phyloP scores from a whole-genome alignment of 2,888 invertebrate species.

The Eurytoma adleriae region DNA sequence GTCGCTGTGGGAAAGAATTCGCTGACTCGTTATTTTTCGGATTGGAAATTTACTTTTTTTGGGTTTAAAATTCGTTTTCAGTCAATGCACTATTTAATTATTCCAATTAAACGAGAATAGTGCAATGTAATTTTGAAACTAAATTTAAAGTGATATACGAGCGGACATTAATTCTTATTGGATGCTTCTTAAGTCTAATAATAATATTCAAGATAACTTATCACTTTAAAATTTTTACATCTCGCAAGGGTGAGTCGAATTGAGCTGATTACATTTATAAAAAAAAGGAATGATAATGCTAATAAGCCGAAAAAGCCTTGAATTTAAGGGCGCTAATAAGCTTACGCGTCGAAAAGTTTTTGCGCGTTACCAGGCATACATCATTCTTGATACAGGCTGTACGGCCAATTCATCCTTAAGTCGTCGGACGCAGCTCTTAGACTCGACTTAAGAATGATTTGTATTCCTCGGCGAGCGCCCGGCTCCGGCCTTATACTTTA shows the following conservation, averaged over 20 bases:
- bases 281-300: conserved; percentile 23
- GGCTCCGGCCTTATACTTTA: conserved; percentile 38
- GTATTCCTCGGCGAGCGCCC: conserved; percentile 52
- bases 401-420: conserved; percentile 52
- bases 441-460: conserved; percentile 59
- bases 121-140: too few species aligned
- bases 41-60: too few species aligned
- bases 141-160: too few species aligned
- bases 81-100: too few species aligned
- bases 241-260: neutral
- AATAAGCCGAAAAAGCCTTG: conserved; percentile 24
- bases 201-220: neutral
- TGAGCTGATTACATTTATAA: neutral
- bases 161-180: too few species aligned
- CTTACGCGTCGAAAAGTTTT: conserved; percentile 17
- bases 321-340: conserved; percentile 27
- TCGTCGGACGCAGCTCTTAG: conserved; percentile 42
- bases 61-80: too few species aligned
- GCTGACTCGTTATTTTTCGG: neutral
- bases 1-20: conserved; percentile 47
- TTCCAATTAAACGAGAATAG: neutral
- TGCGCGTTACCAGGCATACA: conserved; percentile 38
- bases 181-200: too few species aligned
- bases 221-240: too few species aligned
- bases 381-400: conserved; percentile 44